phyloP scores from a whole-genome alignment of 2,113 vertebrate genomes.

The Gasterosteus aculeatus region DNA sequence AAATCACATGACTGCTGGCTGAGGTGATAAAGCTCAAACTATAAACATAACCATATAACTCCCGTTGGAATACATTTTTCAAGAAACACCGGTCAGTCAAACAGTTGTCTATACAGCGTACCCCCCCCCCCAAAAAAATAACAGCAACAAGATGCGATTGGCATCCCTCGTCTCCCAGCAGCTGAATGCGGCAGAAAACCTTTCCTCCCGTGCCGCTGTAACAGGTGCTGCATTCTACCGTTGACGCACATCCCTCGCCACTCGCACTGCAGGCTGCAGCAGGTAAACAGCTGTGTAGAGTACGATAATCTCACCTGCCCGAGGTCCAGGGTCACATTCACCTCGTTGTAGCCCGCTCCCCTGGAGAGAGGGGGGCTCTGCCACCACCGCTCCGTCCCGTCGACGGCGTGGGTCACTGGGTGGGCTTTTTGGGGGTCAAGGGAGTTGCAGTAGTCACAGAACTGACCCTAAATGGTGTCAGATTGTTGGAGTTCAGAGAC shows the following conservation, averaged over 20 bases:
- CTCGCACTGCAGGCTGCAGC: conserved; percentile 43
- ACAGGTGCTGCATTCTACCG: conserved; percentile 44
- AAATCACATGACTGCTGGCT: conserved; percentile 61
- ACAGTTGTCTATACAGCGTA: background rate
- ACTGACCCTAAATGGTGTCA: conserved; percentile 86
- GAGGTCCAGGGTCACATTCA: conserved; percentile 93
- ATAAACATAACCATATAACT: conserved; percentile 42
- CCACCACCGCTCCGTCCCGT: conserved; percentile 96
- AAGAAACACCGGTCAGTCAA: conserved; percentile 13
- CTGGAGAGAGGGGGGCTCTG: conserved; percentile 95
- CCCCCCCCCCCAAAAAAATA: conserved; percentile 23
- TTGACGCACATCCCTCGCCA: conserved; percentile 45
- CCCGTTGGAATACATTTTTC: conserved; percentile 14
- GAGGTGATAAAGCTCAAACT: conserved; percentile 50
- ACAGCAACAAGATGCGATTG: too few species aligned
- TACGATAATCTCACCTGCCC: conserved; percentile 86
- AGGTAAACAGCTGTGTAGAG: conserved; percentile 39
- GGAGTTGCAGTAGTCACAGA: conserved; percentile 90
- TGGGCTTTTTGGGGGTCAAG: conserved; percentile 88
- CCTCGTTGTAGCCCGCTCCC: conserved; percentile 86
- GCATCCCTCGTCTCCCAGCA: conserved; percentile 21
- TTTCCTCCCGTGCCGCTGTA: conserved; percentile 10
- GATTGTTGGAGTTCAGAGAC: conserved; percentile 22
- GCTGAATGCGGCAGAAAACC: conserved; percentile 3
- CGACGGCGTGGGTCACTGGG: conserved; percentile 86